Evolutionary conservation across 2,113 vertebrate species (phyloP).

Genomic region (Syrmaticus mikado): DNA sequence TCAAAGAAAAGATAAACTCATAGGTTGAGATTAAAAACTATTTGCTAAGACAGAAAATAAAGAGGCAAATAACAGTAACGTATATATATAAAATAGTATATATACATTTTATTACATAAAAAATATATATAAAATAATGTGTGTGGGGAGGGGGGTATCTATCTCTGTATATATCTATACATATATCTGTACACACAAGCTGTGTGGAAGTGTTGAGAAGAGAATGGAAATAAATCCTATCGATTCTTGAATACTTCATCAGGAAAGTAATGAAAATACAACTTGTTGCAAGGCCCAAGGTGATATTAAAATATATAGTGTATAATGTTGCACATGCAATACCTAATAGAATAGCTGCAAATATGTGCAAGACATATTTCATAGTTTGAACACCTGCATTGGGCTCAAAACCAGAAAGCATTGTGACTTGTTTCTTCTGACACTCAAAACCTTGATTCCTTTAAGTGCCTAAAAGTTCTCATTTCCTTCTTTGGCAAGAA

Average conservation of each 20-base stretch:
- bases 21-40: too few species aligned
- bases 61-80: too few species aligned
- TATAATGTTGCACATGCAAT: fast-evolving
- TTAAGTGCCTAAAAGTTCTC: background rate
- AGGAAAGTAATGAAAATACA: background rate
- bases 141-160: too few species aligned
- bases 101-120: too few species aligned
- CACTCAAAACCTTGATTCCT: background rate
- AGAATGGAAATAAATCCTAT: background rate
- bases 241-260: background rate
- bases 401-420: background rate
- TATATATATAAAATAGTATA: too few species aligned
- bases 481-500: background rate
- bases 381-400: background rate
- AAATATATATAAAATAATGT: too few species aligned
- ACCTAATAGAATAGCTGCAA: background rate
- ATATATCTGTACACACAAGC: too few species aligned
- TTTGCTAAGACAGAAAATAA: too few species aligned
- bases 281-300: background rate
- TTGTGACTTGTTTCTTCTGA: background rate
- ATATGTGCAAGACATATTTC: fast-evolving
- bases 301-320: background rate
- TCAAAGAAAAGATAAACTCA: too few species aligned
- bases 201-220: background rate
- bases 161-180: too few species aligned